phyloP scores from a whole-genome alignment of 2,888 invertebrate genomes.

The Diplolepis rosae region DNA sequence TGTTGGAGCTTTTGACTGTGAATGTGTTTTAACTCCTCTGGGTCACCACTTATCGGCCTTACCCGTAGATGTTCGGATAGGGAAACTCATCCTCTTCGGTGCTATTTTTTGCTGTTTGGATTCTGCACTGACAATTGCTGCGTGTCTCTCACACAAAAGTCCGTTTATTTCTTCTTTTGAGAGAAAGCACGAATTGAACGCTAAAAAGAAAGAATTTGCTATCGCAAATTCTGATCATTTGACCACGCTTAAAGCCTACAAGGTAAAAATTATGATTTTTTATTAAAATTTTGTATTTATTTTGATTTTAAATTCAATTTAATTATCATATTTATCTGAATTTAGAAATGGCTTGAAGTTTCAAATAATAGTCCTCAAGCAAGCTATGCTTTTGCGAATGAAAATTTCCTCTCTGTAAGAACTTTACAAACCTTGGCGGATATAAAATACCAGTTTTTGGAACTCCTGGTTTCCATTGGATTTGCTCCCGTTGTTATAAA shows the following conservation, averaged over 20 bases:
- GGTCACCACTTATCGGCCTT: constrained; percentile 91
- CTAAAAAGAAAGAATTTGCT: constrained; percentile 84
- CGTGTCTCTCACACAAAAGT: constrained; percentile 86
- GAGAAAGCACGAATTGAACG: constrained; percentile 82
- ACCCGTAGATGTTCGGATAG: constrained; percentile 88
- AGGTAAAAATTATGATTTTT: constrained; percentile 75
- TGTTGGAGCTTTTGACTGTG: constrained; percentile 85
- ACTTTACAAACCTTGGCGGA: constrained; percentile 90
- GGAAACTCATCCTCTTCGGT: constrained; percentile 92
- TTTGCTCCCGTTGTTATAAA: constrained; percentile 83
- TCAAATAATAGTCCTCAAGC: constrained; percentile 79
- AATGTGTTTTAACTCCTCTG: constrained; percentile 81
- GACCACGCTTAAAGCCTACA: constrained; percentile 88
- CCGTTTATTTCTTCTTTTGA: constrained; percentile 86
- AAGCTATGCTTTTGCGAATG: constrained; percentile 86
- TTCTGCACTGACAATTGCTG: constrained; percentile 93
- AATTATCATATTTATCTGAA: constrained; percentile 38
- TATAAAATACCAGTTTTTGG: constrained; percentile 88
- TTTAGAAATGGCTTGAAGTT: constrained; percentile 86
- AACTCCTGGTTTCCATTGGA: constrained; percentile 84
- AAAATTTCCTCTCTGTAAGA: constrained; percentile 88
- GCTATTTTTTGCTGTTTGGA: constrained; percentile 95
- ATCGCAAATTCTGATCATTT: constrained; percentile 92
- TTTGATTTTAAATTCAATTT: too few relatives aligned
- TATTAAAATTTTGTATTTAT: background rate